Evolutionary conservation across 1,140 invertebrate genomes (phyloP), one percentile per base, ranked within the genome.

Genomic region (Temnothorax nylanderi): DNA sequence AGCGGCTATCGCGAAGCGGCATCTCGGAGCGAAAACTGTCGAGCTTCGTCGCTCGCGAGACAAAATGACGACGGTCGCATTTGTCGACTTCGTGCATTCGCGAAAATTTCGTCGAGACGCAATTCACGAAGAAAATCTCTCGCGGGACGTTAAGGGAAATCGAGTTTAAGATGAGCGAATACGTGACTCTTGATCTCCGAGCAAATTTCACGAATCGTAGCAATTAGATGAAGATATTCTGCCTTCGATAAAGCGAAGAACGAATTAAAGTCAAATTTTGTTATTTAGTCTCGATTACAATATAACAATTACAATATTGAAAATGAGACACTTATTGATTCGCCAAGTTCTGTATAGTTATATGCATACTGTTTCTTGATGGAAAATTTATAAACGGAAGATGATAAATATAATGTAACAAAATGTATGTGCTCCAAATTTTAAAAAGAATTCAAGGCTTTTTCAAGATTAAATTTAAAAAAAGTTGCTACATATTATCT

Each of bases 1-100:
- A 84, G 41, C 51, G 37, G 34, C 11, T 84, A 84, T 84, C 80
- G 54, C 44, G 54, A 37, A 75, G 54, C 69, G 54, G 54, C 69
- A 84, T 84, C 80, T 84, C 69, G 41, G 41, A 84, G 41, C 41
- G 54, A 84, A 69, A 84, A 84, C 67, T 84, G 54, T 75, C 54
- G 26, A 16, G 32, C 18, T n/a, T 1, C 64, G 44, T n/a, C 64
- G 65, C 44, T 44, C 26, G 65, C 4, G 47, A 47, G 54, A 82
- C 69, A 75, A 74, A 84, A 74, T 49, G 26, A 74, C 41, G 54
- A 74, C 54, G 41, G n/a, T 60, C 8, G 69, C 41, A 49, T 4
- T 75, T 47, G 80, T 49, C 11, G 44, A 74, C n/a, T 58, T 34
- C 4, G 13, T 54, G 32, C 21, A 34, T 51, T 37, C 7, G 4